These are phyloP conservation scores for Drosophila melanica DNA, from an alignment of 1,140 invertebrate species.

Conservation along the genomic window DNA sequence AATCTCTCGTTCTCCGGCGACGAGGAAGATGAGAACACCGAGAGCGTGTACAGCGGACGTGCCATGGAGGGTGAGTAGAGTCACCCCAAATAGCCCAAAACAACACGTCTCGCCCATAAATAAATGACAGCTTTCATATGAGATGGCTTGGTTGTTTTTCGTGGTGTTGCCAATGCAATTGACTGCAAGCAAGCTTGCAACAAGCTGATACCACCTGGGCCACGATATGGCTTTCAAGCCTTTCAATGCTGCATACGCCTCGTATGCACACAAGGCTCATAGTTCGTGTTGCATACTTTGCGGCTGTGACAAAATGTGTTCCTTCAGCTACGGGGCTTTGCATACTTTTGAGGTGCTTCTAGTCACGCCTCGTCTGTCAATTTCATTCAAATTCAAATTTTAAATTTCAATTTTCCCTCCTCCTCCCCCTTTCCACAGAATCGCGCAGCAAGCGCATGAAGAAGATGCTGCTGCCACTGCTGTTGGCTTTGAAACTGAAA, in stretches of 20 bases:
- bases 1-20: slow-evolving; percentile 80
- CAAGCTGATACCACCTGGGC: neutral
- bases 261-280: neutral
- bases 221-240: neutral
- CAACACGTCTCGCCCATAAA: slow-evolving; percentile 8
- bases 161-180: neutral
- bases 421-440: slow-evolving; percentile 79
- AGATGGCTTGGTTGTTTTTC: neutral
- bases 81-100: neutral
- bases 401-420: slow-evolving; percentile 11
- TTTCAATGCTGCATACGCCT: slow-evolving; percentile 28
- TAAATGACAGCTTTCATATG: slow-evolving; percentile 22
- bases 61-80: slow-evolving; percentile 77
- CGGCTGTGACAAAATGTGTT: slow-evolving; percentile 16
- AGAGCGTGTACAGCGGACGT: slow-evolving; percentile 73
- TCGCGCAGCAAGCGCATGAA: slow-evolving; percentile 86
- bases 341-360: slow-evolving; percentile 49
- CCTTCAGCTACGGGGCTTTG: neutral
- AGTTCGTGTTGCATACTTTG: slow-evolving; percentile 55
- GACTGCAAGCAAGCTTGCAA: slow-evolving; percentile 3
- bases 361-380: slow-evolving; percentile 15
- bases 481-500: slow-evolving; percentile 87
- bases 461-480: slow-evolving; percentile 86
- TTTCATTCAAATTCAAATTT: neutral
- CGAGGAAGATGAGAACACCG: slow-evolving; percentile 72